phyloP scores from a whole-genome alignment of 2,113 vertebrate species.

The Emydura subglobosa region DNA sequence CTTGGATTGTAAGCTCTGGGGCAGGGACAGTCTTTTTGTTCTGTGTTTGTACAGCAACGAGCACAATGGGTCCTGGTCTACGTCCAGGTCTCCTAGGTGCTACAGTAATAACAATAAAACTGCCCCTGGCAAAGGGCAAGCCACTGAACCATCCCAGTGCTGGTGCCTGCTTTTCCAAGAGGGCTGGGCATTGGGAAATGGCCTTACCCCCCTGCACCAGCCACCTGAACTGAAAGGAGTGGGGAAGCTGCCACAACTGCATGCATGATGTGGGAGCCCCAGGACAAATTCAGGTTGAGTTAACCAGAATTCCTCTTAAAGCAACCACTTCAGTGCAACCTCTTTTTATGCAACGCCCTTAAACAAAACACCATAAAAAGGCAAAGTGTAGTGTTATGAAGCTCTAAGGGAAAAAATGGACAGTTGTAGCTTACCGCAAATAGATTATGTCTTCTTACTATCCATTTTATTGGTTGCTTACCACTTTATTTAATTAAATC shows the following conservation, averaged over 20 bases:
- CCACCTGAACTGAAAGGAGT: neutral
- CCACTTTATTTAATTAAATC: conserved; percentile 16
- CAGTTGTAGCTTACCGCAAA: neutral
- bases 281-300: neutral
- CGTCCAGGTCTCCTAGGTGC: neutral
- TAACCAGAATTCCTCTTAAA: neutral
- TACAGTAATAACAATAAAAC: neutral
- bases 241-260: neutral
- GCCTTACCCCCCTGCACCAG: neutral
- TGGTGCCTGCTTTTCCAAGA: neutral
- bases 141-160: neutral
- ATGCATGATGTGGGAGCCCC: neutral
- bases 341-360: neutral
- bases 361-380: neutral
- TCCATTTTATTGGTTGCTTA: neutral
- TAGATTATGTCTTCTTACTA: accelerated
- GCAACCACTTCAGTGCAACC: neutral
- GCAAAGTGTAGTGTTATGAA: neutral
- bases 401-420: neutral
- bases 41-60: neutral
- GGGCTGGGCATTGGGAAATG: neutral
- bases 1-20: neutral
- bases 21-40: neutral
- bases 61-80: neutral
- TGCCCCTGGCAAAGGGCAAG: neutral